These are phyloP conservation scores for Passer montanus DNA, from an alignment of 2,113 vertebrate species.

Conservation along the genomic window DNA sequence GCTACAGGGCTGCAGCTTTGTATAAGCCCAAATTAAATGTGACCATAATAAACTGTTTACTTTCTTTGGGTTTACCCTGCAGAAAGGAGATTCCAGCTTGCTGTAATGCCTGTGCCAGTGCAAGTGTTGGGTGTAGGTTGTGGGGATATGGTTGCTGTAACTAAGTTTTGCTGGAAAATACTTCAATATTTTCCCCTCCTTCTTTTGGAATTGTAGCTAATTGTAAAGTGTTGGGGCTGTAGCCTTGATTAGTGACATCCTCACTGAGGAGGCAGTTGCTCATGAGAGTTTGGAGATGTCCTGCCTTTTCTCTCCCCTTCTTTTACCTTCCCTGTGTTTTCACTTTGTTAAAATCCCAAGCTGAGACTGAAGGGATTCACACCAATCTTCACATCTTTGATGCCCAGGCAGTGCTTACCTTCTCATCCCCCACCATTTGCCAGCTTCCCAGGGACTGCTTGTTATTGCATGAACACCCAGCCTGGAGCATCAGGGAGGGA, in stretches of 20 bases:
- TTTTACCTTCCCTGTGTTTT: background rate
- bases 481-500: background rate
- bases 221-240: background rate
- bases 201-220: background rate
- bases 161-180: background rate
- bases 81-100: background rate
- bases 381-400: background rate
- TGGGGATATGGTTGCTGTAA: background rate
- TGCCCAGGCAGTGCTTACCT: background rate
- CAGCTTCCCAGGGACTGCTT: background rate
- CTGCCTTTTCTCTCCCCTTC: background rate
- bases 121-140: background rate
- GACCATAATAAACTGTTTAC: constrained; percentile 60
- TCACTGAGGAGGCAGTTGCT: background rate
- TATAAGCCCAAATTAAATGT: constrained; percentile 29
- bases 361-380: background rate
- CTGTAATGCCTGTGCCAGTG: background rate
- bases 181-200: background rate
- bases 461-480: background rate
- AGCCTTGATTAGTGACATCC: background rate
- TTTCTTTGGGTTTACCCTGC: constrained; percentile 29
- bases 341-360: background rate
- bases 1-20: background rate
- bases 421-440: background rate
- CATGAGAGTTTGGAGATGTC: background rate